Evolutionary conservation across 2,797 vertebrate genomes (phyloP).

Genomic region (Aplochiton taeniatus): DNA sequence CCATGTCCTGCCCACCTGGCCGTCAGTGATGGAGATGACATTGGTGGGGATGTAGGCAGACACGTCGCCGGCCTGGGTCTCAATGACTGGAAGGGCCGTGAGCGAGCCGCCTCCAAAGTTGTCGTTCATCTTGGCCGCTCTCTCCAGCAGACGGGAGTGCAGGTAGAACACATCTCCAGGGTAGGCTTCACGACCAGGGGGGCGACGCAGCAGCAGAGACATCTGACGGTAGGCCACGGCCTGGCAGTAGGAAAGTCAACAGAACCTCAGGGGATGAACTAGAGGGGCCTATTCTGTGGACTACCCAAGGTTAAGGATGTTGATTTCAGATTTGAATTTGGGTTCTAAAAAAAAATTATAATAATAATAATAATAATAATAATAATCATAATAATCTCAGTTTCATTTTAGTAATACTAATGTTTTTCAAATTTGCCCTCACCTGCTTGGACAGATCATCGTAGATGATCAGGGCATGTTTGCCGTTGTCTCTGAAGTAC

Average conservation of each 20-base stretch:
- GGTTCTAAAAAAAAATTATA: no score
- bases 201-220: conserved; percentile 96
- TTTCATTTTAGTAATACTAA: no score
- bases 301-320: no score
- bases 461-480: conserved; percentile 96
- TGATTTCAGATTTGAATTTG: no score
- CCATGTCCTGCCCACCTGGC: conserved; percentile 80
- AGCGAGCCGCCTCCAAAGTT: conserved; percentile 94
- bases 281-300: no score
- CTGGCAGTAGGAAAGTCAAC: conserved; percentile 55
- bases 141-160: conserved; percentile 96
- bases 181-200: conserved; percentile 96
- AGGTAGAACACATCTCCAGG: conserved; percentile 98
- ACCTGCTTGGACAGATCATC: conserved; percentile 99
- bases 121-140: conserved; percentile 98
- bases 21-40: conserved; percentile 98
- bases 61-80: conserved; percentile 98
- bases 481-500: conserved; percentile 97
- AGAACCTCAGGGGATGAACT: not conserved
- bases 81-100: conserved; percentile 95
- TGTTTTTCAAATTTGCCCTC: conserved; percentile 15
- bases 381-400: no score
- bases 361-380: no score
- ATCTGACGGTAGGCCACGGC: conserved; percentile 98
- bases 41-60: conserved; percentile 99